phyloP scores from a whole-genome alignment of 2,113 vertebrate genomes.

The Onychostruthus taczanowskii region DNA sequence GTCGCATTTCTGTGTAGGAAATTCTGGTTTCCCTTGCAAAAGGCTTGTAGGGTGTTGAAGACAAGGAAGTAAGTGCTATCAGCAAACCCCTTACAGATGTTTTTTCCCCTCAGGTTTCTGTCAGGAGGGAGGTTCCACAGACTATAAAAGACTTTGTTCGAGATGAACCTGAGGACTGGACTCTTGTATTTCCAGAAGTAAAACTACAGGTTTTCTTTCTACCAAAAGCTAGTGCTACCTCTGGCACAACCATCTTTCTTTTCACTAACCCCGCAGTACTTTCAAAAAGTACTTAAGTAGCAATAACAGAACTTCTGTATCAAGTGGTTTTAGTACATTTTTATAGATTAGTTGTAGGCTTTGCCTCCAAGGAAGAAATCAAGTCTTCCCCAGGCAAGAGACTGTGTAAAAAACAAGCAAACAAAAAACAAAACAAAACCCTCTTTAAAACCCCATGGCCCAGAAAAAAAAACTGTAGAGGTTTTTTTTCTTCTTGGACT shows the following conservation, averaged over 20 bases:
- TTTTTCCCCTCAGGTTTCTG: slow-evolving; percentile 71
- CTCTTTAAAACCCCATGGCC: not conserved
- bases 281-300: not conserved
- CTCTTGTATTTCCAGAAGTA: slow-evolving; percentile 27
- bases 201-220: not conserved
- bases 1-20: not conserved
- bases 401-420: too few species aligned
- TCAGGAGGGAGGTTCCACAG: slow-evolving; percentile 61
- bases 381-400: not conserved
- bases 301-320: not conserved
- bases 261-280: not conserved
- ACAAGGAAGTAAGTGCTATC: not conserved
- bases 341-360: not conserved
- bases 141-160: not conserved
- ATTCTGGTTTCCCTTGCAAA: not conserved
- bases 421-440: not conserved
- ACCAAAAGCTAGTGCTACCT: not conserved
- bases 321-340: not conserved
- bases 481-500: not conserved
- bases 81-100: not conserved
- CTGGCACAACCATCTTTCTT: not conserved
- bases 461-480: not conserved
- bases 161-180: slow-evolving; percentile 43
- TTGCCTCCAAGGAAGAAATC: not conserved
- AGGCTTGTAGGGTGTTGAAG: not conserved